These are phyloP conservation scores for Temnothorax longispinosus DNA, from an alignment of 1,140 invertebrate genomes.

Conservation along the genomic window DNA sequence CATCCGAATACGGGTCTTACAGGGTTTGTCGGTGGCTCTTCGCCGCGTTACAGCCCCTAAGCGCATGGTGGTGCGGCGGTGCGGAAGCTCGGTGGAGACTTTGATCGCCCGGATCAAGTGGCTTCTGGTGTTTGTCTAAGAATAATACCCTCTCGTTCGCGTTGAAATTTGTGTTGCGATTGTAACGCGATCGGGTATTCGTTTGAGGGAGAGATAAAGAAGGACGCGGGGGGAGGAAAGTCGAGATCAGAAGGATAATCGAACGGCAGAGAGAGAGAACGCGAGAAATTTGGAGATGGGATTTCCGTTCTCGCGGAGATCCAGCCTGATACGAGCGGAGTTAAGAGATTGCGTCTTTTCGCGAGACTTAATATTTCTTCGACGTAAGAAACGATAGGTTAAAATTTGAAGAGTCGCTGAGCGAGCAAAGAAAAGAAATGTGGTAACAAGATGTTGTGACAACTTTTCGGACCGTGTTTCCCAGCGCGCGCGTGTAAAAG, in stretches of 20 bases:
- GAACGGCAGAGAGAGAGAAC: neutral
- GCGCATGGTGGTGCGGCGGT: conserved; percentile 37
- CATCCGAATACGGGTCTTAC: conserved; percentile 65
- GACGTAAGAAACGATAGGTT: neutral
- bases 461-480: neutral
- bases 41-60: conserved; percentile 57
- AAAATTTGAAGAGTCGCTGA: neutral
- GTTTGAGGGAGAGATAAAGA: neutral
- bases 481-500: neutral
- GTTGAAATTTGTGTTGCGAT: conserved; percentile 57
- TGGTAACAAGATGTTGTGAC: neutral
- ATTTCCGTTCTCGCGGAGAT: neutral
- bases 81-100: conserved; percentile 23
- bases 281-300: conserved; percentile 24
- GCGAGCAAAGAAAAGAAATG: neutral
- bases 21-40: conserved; percentile 70
- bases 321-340: neutral
- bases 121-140: conserved; percentile 42
- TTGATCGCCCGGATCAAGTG: conserved; percentile 48
- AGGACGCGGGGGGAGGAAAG: conserved; percentile 3
- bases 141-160: conserved; percentile 34
- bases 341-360: neutral
- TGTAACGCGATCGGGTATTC: conserved; percentile 54
- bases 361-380: neutral
- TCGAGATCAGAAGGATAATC: conserved; percentile 35